A percentile compares a stretch with the other conserved stretches of the same genome.
Evolutionary conservation across 2,888 invertebrate genomes (phyloP).

Genomic region (Phanerotoma sp.): DNA sequence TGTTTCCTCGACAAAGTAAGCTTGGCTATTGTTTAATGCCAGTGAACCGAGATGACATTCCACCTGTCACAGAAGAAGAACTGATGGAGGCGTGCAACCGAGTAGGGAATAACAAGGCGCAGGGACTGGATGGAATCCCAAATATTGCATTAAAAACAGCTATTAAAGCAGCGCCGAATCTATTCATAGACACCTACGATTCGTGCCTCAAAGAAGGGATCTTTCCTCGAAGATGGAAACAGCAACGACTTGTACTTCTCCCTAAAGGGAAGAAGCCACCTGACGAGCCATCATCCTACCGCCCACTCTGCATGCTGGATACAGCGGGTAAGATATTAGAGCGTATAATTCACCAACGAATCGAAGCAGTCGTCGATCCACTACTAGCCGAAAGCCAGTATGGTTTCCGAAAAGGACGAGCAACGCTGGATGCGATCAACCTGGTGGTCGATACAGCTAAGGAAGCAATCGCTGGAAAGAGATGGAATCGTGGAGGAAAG

Average conservation of each 20-base stretch:
- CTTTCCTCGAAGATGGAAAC: constrained; percentile 24
- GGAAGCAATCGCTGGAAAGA: constrained; percentile 24
- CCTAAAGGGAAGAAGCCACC: too few species aligned
- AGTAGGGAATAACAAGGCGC: constrained; percentile 30
- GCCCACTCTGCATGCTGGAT: too few species aligned
- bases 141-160: constrained; percentile 29
- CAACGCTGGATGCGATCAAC: constrained; percentile 24
- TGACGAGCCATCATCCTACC: too few species aligned
- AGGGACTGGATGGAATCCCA: constrained; percentile 33
- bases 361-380: too few species aligned
- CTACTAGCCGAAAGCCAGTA: too few species aligned
- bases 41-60: neutral
- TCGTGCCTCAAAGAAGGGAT: constrained; percentile 26
- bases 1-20: constrained; percentile 20
- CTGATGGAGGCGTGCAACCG: constrained; percentile 19
- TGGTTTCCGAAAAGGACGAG: constrained; percentile 26
- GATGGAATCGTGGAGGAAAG: constrained; percentile 22
- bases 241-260: too few species aligned
- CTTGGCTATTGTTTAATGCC: neutral
- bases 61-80: constrained; percentile 1
- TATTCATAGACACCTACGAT: constrained; percentile 28
- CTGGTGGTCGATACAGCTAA: constrained; percentile 19
- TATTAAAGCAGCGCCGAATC: constrained; percentile 21
- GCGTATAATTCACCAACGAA: too few species aligned
- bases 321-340: too few species aligned